A percentile compares a stretch with the other conserved stretches of the same genome.
These are phyloP conservation scores for Chelonoidis abingdonii DNA, from an alignment of 2,113 vertebrate species.

Conservation along the genomic window DNA sequence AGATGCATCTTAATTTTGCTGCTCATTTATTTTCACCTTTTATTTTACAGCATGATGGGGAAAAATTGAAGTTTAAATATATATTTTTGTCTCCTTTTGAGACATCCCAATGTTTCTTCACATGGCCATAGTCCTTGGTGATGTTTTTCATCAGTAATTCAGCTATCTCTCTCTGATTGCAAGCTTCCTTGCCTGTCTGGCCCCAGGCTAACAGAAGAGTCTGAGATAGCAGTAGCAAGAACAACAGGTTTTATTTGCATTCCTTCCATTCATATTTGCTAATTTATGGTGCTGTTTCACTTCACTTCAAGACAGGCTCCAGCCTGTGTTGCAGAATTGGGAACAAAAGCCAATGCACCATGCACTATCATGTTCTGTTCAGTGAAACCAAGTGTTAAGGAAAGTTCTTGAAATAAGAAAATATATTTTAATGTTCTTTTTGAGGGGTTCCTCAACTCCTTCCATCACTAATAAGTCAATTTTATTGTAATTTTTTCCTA, in stretches of 20 bases:
- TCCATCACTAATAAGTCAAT: neutral
- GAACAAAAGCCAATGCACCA: neutral
- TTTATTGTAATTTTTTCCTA: neutral
- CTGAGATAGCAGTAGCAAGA: neutral
- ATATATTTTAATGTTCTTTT: neutral
- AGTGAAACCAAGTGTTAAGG: accelerated
- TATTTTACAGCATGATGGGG: neutral
- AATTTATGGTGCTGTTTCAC: neutral
- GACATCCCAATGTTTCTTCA: neutral
- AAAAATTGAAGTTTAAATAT: neutral
- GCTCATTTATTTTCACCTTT: neutral
- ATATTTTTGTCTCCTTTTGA: neutral
- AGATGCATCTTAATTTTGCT: neutral
- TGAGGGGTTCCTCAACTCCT: neutral
- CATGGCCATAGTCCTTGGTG: neutral
- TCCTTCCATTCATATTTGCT: neutral
- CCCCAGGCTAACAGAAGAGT: neutral
- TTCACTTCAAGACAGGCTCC: neutral
- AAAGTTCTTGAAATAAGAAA: neutral
- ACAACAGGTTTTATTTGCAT: slow-evolving; percentile 16
- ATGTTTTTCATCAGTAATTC: neutral
- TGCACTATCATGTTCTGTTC: neutral
- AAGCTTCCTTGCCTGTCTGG: neutral
- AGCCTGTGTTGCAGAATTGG: neutral
- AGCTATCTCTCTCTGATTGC: neutral